phyloP scores from a whole-genome alignment of 2,888 invertebrate species.

The Cabera pusaria region DNA sequence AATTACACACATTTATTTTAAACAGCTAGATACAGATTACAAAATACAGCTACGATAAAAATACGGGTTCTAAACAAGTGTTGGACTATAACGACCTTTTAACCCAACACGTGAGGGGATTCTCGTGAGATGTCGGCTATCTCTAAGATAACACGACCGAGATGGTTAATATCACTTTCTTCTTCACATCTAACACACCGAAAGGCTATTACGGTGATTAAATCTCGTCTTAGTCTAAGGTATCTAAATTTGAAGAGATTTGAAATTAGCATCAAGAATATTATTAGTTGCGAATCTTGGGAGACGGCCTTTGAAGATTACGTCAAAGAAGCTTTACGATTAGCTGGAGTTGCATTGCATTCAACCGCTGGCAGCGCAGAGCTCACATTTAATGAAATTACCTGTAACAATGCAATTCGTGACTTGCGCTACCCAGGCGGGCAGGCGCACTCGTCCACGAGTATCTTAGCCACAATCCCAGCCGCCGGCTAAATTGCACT shows the following conservation, averaged over 20 bases:
- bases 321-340: constrained; percentile 14
- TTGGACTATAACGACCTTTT: constrained; percentile 40
- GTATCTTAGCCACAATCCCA: constrained; percentile 57
- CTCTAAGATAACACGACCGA: constrained; percentile 30
- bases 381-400: constrained; percentile 61
- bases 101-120: constrained; percentile 48
- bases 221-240: too few species aligned
- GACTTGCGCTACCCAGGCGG: constrained; percentile 41
- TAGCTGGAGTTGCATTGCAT: constrained; percentile 23
- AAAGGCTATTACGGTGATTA: constrained; percentile 9
- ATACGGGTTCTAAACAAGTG: constrained; percentile 22
- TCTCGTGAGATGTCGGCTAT: constrained; percentile 35
- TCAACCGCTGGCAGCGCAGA: constrained; percentile 25
- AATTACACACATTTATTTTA: too few species aligned
- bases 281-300: constrained; percentile 2
- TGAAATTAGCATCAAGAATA: constrained; percentile 1
- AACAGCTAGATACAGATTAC: not conserved
- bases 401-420: constrained; percentile 66
- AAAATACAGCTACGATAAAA: constrained; percentile 6
- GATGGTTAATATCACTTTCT: constrained; percentile 30
- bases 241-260: too few species aligned
- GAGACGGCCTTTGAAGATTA: constrained; percentile 4
- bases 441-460: constrained; percentile 43
- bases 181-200: constrained; percentile 20
- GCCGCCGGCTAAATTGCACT: constrained; percentile 67